These are phyloP conservation scores for Oeneis ivallda DNA, from an alignment of 2,888 invertebrate species.

Conservation along the genomic window DNA sequence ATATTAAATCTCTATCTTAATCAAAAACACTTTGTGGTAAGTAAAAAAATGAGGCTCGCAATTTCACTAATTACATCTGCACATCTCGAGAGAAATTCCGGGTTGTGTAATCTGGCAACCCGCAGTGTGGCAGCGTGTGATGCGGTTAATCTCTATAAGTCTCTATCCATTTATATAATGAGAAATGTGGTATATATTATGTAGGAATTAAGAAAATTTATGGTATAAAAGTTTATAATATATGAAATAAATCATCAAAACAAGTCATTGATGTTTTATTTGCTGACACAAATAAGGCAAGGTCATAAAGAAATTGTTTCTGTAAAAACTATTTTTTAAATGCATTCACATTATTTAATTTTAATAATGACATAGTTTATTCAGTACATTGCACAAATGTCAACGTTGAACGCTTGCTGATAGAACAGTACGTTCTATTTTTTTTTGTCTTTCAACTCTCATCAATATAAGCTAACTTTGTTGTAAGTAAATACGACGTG, in stretches of 20 bases:
- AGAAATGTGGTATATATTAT: slow-evolving; percentile 4
- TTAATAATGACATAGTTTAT: too few species aligned
- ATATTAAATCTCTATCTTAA: background rate
- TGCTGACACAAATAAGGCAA: too few species aligned
- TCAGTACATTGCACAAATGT: too few species aligned
- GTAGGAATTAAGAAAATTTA: background rate
- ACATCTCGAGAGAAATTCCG: slow-evolving; percentile 18
- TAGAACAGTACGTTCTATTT: too few species aligned
- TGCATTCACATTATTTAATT: too few species aligned
- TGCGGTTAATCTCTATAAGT: slow-evolving; percentile 19
- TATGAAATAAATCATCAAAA: background rate
- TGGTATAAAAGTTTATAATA: background rate
- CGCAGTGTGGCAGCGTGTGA: slow-evolving; percentile 8
- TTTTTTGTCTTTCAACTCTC: too few species aligned
- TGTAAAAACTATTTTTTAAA: too few species aligned
- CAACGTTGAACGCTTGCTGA: too few species aligned
- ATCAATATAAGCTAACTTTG: too few species aligned
- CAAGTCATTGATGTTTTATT: too few species aligned
- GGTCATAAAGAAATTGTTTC: too few species aligned
- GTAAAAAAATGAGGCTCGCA: slow-evolving; percentile 8
- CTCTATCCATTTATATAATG: slow-evolving; percentile 18
- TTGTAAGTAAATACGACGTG: too few species aligned
- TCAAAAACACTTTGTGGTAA: background rate
- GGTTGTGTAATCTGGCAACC: slow-evolving; percentile 20
- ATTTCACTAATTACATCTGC: slow-evolving; percentile 18